These are phyloP conservation scores for Synodontis membranacea DNA, from an alignment of 2,113 vertebrate genomes.

Conservation along the genomic window DNA sequence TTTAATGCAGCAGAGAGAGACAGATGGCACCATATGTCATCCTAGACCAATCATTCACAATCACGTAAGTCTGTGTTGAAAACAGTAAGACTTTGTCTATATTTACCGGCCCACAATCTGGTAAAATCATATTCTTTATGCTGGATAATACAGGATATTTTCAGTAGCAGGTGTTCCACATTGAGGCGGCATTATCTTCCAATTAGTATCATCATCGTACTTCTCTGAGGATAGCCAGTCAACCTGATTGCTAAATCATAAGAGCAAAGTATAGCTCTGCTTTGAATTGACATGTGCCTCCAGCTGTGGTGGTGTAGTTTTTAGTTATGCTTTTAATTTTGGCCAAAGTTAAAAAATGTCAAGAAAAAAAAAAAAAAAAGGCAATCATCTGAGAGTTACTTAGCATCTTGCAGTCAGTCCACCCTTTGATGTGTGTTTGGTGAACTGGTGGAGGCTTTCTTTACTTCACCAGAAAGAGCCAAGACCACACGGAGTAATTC, in stretches of 20 bases:
- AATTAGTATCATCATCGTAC: neutral
- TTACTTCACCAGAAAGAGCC: conserved; percentile 66
- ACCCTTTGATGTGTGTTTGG: conserved; percentile 70
- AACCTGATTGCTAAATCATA: conserved; percentile 3
- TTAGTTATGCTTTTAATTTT: conserved; percentile 62
- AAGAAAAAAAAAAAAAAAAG: conserved; percentile 65
- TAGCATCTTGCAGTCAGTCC: conserved; percentile 65
- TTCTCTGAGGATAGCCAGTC: neutral
- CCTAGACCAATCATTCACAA: neutral
- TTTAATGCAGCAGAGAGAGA: conserved; percentile 9
- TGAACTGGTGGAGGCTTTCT: conserved; percentile 65
- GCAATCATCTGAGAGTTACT: conserved; percentile 72
- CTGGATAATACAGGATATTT: neutral
- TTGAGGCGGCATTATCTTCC: neutral
- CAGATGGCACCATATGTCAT: conserved; percentile 39
- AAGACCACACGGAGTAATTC: conserved; percentile 68
- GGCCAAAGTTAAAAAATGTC: conserved; percentile 70
- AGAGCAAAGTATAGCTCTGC: neutral
- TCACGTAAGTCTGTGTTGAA: neutral
- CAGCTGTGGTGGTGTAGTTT: conserved; percentile 39
- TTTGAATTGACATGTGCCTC: conserved; percentile 2
- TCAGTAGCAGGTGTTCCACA: neutral
- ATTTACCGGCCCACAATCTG: neutral
- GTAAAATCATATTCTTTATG: neutral
- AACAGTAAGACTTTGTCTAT: neutral